A percentile compares a stretch with the other conserved stretches of the same genome.
These are phyloP conservation scores for Ginglymostoma cirratum DNA, from an alignment of 2,113 vertebrate species.

Conservation along the genomic window DNA sequence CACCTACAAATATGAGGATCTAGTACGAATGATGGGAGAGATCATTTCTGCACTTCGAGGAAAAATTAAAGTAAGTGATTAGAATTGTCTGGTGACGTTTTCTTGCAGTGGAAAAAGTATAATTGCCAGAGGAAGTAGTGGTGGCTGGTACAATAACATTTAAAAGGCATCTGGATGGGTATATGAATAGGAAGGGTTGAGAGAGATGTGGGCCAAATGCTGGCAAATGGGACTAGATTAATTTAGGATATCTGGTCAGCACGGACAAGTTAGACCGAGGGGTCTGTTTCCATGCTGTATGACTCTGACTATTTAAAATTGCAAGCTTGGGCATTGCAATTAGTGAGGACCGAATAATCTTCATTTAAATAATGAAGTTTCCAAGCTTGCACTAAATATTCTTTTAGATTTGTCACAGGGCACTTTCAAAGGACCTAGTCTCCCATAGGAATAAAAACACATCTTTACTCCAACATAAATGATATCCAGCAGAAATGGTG, in stretches of 20 bases:
- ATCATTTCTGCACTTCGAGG: slow-evolving; percentile 83
- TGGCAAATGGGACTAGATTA: no score
- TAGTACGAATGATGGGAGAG: slow-evolving; percentile 97
- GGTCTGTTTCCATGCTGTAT: no score
- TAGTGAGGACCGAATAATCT: not conserved
- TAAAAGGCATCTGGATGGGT: no score
- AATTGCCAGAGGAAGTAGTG: no score
- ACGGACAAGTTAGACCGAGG: no score
- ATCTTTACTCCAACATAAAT: not conserved
- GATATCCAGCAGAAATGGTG: not conserved
- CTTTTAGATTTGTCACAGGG: not conserved
- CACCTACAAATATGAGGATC: slow-evolving; percentile 93
- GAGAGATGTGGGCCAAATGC: no score
- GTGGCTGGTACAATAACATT: no score
- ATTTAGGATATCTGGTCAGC: no score
- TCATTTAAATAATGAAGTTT: not conserved
- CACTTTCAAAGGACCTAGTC: not conserved
- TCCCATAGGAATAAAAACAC: not conserved
- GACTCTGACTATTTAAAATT: not conserved
- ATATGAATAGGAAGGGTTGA: no score
- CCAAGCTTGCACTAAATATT: not conserved
- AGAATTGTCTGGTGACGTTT: not conserved
- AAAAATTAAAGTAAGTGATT: slow-evolving; percentile 75
- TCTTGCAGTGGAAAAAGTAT: not conserved
- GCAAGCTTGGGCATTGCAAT: not conserved